Evolutionary conservation across 1,140 invertebrate species (phyloP).

Genomic region (Ceratosolen solmsi): DNA sequence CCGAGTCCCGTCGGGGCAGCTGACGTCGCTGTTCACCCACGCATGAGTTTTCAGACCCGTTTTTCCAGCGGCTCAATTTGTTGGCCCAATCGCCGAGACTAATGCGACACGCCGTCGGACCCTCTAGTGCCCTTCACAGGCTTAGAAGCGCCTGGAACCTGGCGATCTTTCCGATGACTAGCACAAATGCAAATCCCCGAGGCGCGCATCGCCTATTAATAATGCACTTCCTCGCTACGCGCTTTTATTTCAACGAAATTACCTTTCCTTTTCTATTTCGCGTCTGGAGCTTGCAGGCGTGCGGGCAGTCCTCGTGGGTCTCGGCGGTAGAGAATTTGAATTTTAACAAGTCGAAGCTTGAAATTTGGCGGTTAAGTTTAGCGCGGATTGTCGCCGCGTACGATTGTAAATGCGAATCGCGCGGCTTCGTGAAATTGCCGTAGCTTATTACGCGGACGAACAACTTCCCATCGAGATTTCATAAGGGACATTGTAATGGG

Average conservation of each 20-base stretch:
- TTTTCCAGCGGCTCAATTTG: constrained; percentile 16
- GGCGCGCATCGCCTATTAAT: not conserved
- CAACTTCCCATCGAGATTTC: too few relatives aligned
- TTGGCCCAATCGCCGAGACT: not conserved
- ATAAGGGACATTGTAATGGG: too few relatives aligned
- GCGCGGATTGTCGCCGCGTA: too few relatives aligned
- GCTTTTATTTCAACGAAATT: not conserved
- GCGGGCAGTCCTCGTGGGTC: not conserved
- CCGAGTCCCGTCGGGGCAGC: not conserved
- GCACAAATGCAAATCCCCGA: not conserved
- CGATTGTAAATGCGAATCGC: too few relatives aligned
- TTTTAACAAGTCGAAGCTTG: not conserved
- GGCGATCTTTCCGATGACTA: not conserved
- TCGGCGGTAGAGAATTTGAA: not conserved
- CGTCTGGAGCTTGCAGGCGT: not conserved
- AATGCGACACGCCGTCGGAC: not conserved
- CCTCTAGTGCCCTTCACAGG: not conserved
- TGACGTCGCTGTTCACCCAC: not conserved
- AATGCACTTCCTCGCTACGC: not conserved
- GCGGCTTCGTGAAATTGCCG: too few relatives aligned
- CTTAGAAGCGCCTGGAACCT: not conserved
- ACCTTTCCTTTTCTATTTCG: not conserved
- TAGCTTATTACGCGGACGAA: too few relatives aligned
- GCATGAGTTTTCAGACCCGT: not conserved
- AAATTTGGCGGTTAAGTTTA: not conserved